Evolutionary conservation across 2,797 vertebrate genomes (phyloP).

Genomic region (Acropternis orthonyx): DNA sequence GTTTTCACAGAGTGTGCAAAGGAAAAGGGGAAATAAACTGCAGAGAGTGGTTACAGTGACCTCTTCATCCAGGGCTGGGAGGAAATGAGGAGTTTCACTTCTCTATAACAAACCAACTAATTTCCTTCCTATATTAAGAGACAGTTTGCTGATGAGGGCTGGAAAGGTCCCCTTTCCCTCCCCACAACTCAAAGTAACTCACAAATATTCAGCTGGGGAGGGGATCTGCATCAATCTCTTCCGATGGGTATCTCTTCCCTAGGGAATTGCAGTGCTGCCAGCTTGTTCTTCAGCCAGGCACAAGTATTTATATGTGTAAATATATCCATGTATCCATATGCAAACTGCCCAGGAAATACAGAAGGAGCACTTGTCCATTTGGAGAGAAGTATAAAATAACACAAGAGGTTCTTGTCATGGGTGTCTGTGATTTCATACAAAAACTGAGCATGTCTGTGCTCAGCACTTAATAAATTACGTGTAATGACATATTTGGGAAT

Average conservation of each 20-base stretch:
- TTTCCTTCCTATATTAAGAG: not conserved
- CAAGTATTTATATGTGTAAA: not conserved
- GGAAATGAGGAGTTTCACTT: not conserved
- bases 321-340: not conserved
- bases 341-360: not conserved
- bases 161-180: not conserved
- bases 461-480: fast-evolving
- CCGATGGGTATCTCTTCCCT: not conserved
- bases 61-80: not conserved
- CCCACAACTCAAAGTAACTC: not conserved
- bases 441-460: not conserved
- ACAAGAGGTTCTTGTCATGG: not conserved
- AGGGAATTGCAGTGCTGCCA: not conserved
- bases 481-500: not conserved
- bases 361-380: not conserved
- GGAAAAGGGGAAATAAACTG: not conserved
- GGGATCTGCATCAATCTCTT: not conserved
- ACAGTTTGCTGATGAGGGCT: not conserved
- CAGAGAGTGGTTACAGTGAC: not conserved
- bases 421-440: not conserved
- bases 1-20: not conserved
- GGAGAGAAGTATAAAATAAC: not conserved
- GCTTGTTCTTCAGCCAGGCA: not conserved
- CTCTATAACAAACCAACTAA: not conserved
- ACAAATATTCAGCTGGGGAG: not conserved